Conservation (phyloP, 2,888 invertebrate genomes). For the Hetaerina titia region DNA sequence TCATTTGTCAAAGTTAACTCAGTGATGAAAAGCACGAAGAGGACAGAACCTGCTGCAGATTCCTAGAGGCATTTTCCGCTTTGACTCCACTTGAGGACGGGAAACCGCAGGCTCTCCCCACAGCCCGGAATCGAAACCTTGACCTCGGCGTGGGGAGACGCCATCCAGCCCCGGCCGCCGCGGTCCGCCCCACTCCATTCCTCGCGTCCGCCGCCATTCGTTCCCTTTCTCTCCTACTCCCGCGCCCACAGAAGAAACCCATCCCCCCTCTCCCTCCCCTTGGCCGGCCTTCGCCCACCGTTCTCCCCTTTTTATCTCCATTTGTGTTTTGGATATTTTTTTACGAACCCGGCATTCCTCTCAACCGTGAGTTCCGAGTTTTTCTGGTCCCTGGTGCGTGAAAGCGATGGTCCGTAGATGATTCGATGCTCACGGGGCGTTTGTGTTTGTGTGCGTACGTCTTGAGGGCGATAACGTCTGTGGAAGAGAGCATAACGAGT, state of each 20-base stretch:
- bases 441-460: neutral
- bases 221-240: neutral
- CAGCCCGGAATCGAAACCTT: neutral
- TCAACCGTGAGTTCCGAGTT: neutral
- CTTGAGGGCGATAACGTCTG: neutral
- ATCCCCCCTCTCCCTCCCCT: neutral
- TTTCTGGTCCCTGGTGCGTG: conserved; percentile 14
- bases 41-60: too few relatives aligned
- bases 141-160: neutral
- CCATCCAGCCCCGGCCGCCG: neutral
- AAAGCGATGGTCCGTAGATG: conserved; percentile 15
- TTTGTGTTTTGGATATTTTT: conserved; percentile 1
- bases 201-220: neutral
- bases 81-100: too few relatives aligned
- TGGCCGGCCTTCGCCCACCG: neutral
- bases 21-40: too few relatives aligned
- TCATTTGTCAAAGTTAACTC: too few relatives aligned
- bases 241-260: neutral
- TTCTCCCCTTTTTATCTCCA: neutral
- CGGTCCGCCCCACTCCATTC: neutral
- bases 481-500: neutral
- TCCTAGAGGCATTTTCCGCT: too few relatives aligned
- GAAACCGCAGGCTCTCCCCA: neutral
- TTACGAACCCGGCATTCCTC: neutral
- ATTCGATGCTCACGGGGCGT: neutral